Evolutionary conservation across 1,140 invertebrate species (phyloP), one percentile per base, ranked within the genome.

Genomic region (Watersipora subatra): DNA sequence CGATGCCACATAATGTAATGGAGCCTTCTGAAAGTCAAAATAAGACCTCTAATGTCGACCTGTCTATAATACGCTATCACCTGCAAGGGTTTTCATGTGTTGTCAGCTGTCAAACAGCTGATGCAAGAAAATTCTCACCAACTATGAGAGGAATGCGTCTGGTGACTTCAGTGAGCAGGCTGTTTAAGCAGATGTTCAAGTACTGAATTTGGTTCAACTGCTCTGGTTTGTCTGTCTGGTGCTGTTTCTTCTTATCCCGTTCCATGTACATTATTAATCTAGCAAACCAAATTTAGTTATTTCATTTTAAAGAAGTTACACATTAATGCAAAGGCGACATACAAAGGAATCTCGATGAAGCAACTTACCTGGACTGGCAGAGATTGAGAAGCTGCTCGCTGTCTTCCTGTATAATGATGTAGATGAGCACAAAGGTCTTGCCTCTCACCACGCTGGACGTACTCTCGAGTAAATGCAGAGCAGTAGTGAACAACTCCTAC

Each of bases 231-330:
- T 73, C 71, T 25, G 57, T 59, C 56, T 69, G 70, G 17, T 70
- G 73, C 59, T 73, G 73, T 55, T 71, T 64, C 28, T 72, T 69
- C 64, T 68, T 72, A 66, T 78, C 76, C 62, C 76, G 61, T 66
- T 78, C 75, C 24, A 78, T 72, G 55, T 77, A 78, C 74, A 77
- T 76, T 58, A 78, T 72, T 29, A 78, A 64, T 65, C 76, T 78
- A 62, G 28, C 62, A 68, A 28, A 62, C 55, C 57, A 61, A 22
- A n/a, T n/a, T n/a, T n/a, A n/a, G n/a, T n/a, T n/a, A n/a, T n/a
- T n/a, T n/a, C n/a, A n/a, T n/a, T n/a, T n/a, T n/a, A n/a, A n/a
- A n/a, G n/a, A n/a, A n/a, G n/a, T n/a, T n/a, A n/a, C n/a, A n/a
- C n/a, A n/a, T n/a, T n/a, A n/a, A n/a, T n/a, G n/a, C n/a, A n/a